Evolutionary conservation across 2,113 vertebrate species (phyloP).

Genomic region (Manacus vitellinus): DNA sequence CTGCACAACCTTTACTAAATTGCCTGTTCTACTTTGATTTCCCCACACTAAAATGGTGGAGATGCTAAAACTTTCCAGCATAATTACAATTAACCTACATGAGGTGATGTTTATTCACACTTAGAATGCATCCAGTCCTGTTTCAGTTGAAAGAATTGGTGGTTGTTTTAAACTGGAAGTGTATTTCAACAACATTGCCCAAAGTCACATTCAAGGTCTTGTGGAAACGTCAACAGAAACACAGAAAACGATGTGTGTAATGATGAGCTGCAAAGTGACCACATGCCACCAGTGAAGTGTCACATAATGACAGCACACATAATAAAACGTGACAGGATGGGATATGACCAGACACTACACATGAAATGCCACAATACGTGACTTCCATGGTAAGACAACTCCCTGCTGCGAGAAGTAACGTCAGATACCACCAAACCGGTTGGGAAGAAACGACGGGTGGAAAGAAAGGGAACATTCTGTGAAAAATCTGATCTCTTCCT

Average conservation of each 20-base stretch:
- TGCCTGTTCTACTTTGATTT: not conserved
- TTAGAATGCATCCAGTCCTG: not conserved
- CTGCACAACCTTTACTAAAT: not conserved
- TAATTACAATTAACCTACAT: not conserved
- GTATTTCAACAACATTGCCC: not conserved
- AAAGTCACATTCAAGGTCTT: not conserved
- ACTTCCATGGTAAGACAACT: not conserved
- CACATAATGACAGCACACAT: not conserved
- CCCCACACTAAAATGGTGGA: not conserved
- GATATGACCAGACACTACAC: not conserved
- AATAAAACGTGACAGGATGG: not conserved
- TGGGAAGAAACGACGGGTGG: not conserved
- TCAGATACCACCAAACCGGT: not conserved
- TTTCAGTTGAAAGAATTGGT: not conserved
- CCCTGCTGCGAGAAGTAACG: not conserved
- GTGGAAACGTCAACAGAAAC: not conserved
- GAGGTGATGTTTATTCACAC: not conserved
- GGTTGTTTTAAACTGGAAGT: not conserved
- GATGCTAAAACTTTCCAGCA: not conserved
- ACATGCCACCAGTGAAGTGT: not conserved
- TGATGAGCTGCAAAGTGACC: not conserved
- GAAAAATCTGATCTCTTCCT: not conserved
- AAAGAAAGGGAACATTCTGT: slow-evolving; percentile 29
- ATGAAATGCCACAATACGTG: not conserved
- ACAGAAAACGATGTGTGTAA: not conserved